Evolutionary conservation across 2,113 vertebrate species (phyloP), one percentile per base, ranked within the genome.

Genomic region (Turdus rufiventris): DNA sequence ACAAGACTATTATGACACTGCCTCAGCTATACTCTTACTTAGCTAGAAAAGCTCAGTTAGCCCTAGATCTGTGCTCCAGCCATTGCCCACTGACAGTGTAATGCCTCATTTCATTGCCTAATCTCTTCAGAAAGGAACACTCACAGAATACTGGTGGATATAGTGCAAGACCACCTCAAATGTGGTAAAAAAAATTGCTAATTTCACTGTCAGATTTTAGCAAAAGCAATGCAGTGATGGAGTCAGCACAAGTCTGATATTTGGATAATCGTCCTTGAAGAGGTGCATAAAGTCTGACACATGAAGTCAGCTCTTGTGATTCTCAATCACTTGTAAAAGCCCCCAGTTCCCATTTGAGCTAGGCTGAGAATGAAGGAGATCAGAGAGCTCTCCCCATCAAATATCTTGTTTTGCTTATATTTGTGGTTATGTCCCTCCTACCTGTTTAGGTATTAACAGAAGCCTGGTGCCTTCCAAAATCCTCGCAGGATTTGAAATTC

Each of bases 71-170:
- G 54, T n/a, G 45, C 42, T 76, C 26, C 5, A 2, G 28, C 36
- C 60, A 56, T 0, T 12, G 47, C 1, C 56, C 68, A 23, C 43
- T n/a, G 19, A 18, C 8, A 24, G 10, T 2, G 10, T 0, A 31
- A 48, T 0, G 18, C 6, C 61, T 58, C 60, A 28, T 25, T 72
- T 62, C 2, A 0, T 3, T 58, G 47, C 51, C 28, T 15, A 2
- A 36, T 26, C 83, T 42, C 50, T 57, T 50, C 36, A 83, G 51
- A 82, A 66, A 54, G 15, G 34, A 61, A 34, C 1, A 70, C 76
- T 42, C n/a, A 51, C 9, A 70, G 7, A 38, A 62, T 21, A 62
- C 2, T 19, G 29, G 33, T 6, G 33, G 38, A 36, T n/a, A 17
- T 0, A 34, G 12, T 3, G 4, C 28, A 79, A 89, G 8, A 56